Evolutionary conservation across 2,797 vertebrate genomes (phyloP), one percentile per base, ranked within the genome.

Genomic region (Hyperoplus lanceolatus): DNA sequence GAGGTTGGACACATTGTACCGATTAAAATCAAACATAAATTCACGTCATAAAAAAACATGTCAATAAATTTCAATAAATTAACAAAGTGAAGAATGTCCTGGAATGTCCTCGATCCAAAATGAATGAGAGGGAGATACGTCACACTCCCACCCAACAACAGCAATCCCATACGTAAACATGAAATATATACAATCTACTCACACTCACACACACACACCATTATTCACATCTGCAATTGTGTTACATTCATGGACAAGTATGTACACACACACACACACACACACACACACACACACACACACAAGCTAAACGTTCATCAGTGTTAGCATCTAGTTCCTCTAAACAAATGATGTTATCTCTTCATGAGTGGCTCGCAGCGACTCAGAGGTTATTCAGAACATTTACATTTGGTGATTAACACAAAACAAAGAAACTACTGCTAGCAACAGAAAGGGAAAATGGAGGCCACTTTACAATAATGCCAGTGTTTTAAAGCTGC

Each of bases 141-240:
- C 21, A 21, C 21, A 21, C 21, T 21, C 29, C 29, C 29, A 29
- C 29, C 29, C 29, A 3, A 29, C 29, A 2, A 29, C 29, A 29
- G 29, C 3, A 29, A 29, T 29, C 29, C 29, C 29, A 3, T 29
- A 29, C 29, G 29, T 29, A 29, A 29, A 29, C 29, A 29, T 29
- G 29, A 55, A 43, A 5, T 5, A 29, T 48, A 2, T 38, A 50
- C 48, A 42, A 15, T 10, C 72, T 7, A n/a, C 7, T 1, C 14
- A 42, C 39, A 77, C 29, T 75, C 81, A 50, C 2, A 9, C 69
- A 9, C 69, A 21, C 21, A 11, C 16, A 57, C 4, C 4, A 0
- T 2, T 18, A 57, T 59, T 56, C 54, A 73, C 13, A 12, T 56
- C 45, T 3, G 9, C 46, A 3, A 21, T 0, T n/a, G 62, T 75